Evolutionary conservation across 2,797 vertebrate genomes (phyloP).

Genomic region (Megaceryle alcyon): DNA sequence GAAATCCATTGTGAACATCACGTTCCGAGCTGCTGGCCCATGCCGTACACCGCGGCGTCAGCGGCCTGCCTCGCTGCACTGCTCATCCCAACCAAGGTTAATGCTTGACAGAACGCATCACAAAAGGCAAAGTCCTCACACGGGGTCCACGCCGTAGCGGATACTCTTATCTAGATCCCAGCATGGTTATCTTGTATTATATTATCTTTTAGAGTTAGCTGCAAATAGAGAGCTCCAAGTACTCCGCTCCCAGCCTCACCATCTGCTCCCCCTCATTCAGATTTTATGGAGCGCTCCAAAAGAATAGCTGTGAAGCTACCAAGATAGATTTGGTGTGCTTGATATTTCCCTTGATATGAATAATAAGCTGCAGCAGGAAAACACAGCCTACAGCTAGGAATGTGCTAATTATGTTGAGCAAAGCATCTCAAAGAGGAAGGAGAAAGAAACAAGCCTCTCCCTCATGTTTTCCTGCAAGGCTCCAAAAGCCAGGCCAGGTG

Average conservation of each 20-base stretch:
- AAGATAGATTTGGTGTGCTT: background rate
- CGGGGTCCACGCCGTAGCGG: rapidly evolving
- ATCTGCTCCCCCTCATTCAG: background rate
- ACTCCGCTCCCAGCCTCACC: background rate
- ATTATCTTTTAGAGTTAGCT: background rate
- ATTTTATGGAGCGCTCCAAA: background rate
- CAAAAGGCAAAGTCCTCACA: background rate
- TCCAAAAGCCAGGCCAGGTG: background rate
- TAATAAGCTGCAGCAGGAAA: background rate
- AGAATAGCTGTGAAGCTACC: background rate
- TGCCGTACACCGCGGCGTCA: rapidly evolving
- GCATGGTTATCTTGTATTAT: background rate
- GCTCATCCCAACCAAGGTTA: background rate
- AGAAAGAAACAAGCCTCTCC: background rate
- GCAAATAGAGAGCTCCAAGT: background rate
- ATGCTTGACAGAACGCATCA: rapidly evolving
- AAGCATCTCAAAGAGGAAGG: background rate
- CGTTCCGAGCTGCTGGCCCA: background rate
- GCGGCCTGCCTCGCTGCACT: rapidly evolving
- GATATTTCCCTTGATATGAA: slow-evolving; percentile 5
- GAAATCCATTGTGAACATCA: background rate
- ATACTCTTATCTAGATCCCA: background rate
- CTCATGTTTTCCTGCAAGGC: background rate
- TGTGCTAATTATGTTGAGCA: slow-evolving; percentile 12
- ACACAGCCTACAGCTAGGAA: background rate